Conservation (phyloP, 2,797 vertebrate genomes). For the Smutsia gigantea region DNA sequence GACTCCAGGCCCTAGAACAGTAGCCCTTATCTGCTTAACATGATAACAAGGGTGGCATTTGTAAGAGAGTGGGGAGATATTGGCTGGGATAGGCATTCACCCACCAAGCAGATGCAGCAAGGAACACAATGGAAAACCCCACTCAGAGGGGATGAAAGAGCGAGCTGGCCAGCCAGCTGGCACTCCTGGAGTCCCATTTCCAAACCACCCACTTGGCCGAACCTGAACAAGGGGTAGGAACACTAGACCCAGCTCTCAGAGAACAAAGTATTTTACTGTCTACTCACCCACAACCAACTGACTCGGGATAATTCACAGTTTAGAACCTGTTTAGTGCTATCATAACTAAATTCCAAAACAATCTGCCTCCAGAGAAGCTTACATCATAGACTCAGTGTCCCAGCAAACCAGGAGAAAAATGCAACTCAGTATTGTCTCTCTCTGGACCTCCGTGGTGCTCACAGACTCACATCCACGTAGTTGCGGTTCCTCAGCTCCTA, state of each 20-base stretch:
- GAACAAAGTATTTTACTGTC: background rate
- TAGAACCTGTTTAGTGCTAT: background rate
- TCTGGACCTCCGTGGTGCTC: background rate
- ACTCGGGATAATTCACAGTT: background rate
- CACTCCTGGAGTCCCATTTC: background rate
- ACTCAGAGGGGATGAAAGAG: background rate
- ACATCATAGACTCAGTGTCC: background rate
- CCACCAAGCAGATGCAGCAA: conserved; percentile 63
- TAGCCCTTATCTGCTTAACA: conserved; percentile 41
- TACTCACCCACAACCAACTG: background rate
- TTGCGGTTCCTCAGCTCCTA: background rate
- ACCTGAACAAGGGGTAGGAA: background rate
- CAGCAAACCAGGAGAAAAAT: background rate
- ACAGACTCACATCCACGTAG: background rate
- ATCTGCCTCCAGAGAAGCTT: background rate
- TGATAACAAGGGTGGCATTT: conserved; percentile 59
- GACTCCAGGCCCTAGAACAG: conserved; percentile 53
- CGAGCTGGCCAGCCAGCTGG: conserved; percentile 46
- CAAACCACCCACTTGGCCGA: conserved; percentile 15
- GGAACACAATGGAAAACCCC: conserved; percentile 51
- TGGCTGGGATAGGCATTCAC: conserved; percentile 36
- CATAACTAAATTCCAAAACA: background rate
- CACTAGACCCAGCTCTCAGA: background rate
- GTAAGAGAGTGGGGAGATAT: background rate
- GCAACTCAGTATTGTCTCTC: background rate